These are phyloP conservation scores for Misgurnus anguillicaudatus DNA, from an alignment of 2,113 vertebrate genomes.

Conservation along the genomic window DNA sequence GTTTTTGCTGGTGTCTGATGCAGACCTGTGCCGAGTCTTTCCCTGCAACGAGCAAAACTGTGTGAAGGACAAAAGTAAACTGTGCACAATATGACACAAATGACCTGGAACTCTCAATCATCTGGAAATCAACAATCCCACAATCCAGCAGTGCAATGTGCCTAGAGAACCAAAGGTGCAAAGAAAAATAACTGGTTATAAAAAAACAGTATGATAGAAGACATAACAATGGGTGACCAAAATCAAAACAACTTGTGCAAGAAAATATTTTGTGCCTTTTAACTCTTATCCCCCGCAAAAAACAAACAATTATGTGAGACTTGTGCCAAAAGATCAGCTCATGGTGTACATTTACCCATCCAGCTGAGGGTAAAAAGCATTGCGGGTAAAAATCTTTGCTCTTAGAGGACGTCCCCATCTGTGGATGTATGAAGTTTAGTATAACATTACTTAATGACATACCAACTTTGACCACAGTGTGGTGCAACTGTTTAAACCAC, in stretches of 20 bases:
- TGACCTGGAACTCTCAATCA: not conserved
- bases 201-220: no score
- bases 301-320: not conserved
- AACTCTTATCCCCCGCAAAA: not conserved
- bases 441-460: not conserved
- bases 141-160: not conserved
- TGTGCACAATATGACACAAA: not conserved
- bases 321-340: not conserved
- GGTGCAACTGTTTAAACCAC: slow-evolving; percentile 34
- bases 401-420: slow-evolving; percentile 54
- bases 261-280: not conserved
- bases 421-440: slow-evolving; percentile 36
- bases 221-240: no score
- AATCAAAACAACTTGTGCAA: not conserved
- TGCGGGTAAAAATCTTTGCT: slow-evolving; percentile 62
- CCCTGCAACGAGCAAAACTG: slow-evolving; percentile 57
- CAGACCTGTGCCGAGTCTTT: slow-evolving; percentile 19
- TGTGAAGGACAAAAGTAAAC: not conserved
- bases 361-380: slow-evolving; percentile 69
- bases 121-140: not conserved
- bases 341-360: slow-evolving; percentile 63
- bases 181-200: no score
- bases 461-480: slow-evolving; percentile 49
- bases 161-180: no score
- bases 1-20: slow-evolving; percentile 16